These are phyloP conservation scores for Paedocypris micromegethes DNA, from an alignment of 2,797 vertebrate genomes.

Conservation along the genomic window DNA sequence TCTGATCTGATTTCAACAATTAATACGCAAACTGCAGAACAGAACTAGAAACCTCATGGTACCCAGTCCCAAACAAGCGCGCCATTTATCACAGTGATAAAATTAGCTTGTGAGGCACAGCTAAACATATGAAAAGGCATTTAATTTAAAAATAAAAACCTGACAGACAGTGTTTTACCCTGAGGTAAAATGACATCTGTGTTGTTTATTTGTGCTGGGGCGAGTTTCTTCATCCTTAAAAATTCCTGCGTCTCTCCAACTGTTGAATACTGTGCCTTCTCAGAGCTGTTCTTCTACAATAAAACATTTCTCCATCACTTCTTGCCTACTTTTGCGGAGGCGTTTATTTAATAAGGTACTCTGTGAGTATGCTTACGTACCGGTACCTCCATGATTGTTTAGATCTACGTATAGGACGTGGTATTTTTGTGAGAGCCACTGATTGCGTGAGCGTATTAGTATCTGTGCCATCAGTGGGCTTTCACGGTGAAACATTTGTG, in stretches of 20 bases:
- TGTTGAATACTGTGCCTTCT: slow-evolving; percentile 4
- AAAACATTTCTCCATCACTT: neutral
- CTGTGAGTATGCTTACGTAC: neutral
- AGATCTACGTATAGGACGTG: slow-evolving; percentile 4
- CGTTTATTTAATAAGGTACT: too few species aligned
- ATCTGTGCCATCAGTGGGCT: slow-evolving; percentile 63
- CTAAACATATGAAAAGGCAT: neutral
- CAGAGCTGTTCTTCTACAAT: neutral
- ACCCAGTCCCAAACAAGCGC: too few species aligned
- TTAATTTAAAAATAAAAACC: neutral
- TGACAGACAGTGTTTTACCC: neutral
- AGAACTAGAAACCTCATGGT: too few species aligned
- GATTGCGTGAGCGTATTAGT: slow-evolving; percentile 46
- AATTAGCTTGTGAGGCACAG: neutral
- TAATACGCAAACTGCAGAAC: too few species aligned
- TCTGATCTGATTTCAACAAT: too few species aligned
- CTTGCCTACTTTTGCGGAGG: too few species aligned
- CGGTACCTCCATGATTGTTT: slow-evolving; percentile 4
- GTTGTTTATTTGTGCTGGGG: neutral
- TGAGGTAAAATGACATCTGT: slow-evolving; percentile 1
- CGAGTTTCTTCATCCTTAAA: slow-evolving; percentile 3
- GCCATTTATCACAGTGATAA: too few species aligned
- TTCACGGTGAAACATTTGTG: slow-evolving; percentile 80
- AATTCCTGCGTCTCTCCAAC: neutral
- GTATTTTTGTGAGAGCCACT: slow-evolving; percentile 27